phyloP scores from a whole-genome alignment of 2,797 vertebrate genomes.

The Phaenicophaeus curvirostris region DNA sequence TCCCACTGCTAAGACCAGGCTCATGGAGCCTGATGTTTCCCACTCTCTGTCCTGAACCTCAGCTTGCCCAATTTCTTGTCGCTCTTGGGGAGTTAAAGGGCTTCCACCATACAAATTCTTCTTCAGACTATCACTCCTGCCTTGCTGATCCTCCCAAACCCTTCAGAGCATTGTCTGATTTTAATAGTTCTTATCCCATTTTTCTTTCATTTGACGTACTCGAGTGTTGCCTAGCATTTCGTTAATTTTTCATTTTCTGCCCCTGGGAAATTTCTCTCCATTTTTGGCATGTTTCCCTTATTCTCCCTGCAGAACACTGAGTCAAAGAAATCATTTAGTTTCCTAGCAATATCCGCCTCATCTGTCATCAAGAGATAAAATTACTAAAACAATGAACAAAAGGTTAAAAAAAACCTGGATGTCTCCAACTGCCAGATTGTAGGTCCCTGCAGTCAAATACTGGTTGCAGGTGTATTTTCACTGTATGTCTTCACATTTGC shows the following conservation, averaged over 20 bases:
- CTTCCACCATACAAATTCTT: neutral
- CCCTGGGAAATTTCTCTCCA: conserved; percentile 56
- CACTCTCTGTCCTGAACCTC: neutral
- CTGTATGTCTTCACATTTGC: neutral
- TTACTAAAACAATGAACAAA: conserved; percentile 70
- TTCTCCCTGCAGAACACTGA: conserved; percentile 54
- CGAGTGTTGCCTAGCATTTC: conserved; percentile 49
- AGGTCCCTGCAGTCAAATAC: conserved; percentile 34
- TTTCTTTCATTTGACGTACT: conserved; percentile 38
- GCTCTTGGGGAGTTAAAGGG: neutral
- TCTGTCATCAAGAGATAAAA: conserved; percentile 72
- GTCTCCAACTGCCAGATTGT: conserved; percentile 15
- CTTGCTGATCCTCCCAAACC: neutral
- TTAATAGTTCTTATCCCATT: conserved; percentile 19
- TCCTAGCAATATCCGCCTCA: conserved; percentile 70
- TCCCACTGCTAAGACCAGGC: neutral
- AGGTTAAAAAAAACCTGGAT: conserved; percentile 54
- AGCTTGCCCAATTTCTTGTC: neutral
- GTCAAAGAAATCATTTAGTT: conserved; percentile 68
- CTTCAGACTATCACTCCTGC: neutral
- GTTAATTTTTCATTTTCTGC: conserved; percentile 72
- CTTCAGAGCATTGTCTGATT: conserved; percentile 24
- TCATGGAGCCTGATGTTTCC: neutral
- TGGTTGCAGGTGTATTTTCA: conserved; percentile 1
- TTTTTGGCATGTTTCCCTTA: conserved; percentile 56